Conservation (phyloP, 2,113 vertebrate species). For the Microcebus jonahi region DNA sequence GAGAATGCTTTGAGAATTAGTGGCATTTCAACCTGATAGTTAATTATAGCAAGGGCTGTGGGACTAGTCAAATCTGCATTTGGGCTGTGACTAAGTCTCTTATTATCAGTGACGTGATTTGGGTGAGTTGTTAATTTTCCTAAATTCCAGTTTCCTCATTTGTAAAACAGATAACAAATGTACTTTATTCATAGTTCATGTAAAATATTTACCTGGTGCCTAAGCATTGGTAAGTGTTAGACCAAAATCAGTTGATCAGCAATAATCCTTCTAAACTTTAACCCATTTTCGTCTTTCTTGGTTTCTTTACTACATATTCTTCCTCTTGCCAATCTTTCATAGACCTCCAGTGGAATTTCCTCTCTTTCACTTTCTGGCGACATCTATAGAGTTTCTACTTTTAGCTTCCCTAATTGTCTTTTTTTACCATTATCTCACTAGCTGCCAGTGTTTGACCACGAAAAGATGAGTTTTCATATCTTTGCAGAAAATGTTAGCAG, state of each 20-base stretch:
- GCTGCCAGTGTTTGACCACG: background rate
- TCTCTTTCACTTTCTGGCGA: constrained; percentile 1
- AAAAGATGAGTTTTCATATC: constrained; percentile 37
- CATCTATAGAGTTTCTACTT: background rate
- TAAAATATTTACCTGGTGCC: background rate
- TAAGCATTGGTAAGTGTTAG: background rate
- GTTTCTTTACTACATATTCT: background rate
- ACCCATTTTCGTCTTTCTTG: background rate
- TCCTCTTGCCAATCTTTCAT: background rate
- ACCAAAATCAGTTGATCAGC: background rate
- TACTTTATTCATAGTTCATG: background rate
- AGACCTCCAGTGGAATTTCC: background rate
- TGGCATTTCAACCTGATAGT: background rate
- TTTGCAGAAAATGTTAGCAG: background rate
- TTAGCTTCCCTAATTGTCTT: constrained; percentile 39
- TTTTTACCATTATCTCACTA: background rate
- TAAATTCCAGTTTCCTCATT: background rate
- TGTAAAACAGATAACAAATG: background rate
- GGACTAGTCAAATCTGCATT: background rate
- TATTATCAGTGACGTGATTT: background rate
- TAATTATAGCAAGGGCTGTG: background rate
- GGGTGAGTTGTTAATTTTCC: background rate
- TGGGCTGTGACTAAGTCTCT: background rate
- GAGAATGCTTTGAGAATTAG: background rate
- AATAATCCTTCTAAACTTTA: background rate